Base-by-base conservation (phyloP, 2,113 vertebrate species). In the Illadopsis cleaveri region DNA sequence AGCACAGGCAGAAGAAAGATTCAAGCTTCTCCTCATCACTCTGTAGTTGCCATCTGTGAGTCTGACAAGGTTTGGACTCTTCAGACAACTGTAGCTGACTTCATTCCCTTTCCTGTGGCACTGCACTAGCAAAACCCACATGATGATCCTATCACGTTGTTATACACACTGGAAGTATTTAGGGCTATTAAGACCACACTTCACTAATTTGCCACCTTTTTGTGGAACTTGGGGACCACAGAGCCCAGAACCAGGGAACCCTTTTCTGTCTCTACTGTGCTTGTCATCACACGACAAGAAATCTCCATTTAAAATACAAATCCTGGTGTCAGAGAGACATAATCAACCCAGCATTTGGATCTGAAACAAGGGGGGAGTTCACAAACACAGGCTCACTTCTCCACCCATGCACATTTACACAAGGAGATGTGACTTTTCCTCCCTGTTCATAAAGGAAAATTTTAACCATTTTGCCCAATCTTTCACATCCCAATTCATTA, bases 221-320 rank as follows among this genome's bases (percentile, higher is more conserved):
- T 31, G 31, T 28, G 90, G 91, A 90, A 35, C 28, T 14, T 62
- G 40, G 54, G 86, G 42, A 90, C 37, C 48, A 58, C 57, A 64
- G 15, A 91, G 15, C 50, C 72, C 69, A 79, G 30, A 88, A 92
- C 37, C 17, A 90, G 81, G 61, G 68, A 95, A 92, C 33, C 2
- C 33, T 70, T 95, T 97, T 94, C 84, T 93, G 47, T 45, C 89
- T 92, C 76, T 70, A 22, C 71, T 56, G 73, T 73, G 31, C 82
- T 95, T 78, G 82, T 81, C 66, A 92, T 75, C 72, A 85, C 20
- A 82, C 22, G 57, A 65, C 83, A 94, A 89, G 66, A 93, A 96
- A 78, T 86, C 14, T 82, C 61, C 70, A 85, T 87, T 94, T 92
- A 75, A 82, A 94, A 94, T 57, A 86, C 30, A 95, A 88, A 94